phyloP scores from a whole-genome alignment of 2,888 invertebrate species.

The Pyrocoelia pectoralis region DNA sequence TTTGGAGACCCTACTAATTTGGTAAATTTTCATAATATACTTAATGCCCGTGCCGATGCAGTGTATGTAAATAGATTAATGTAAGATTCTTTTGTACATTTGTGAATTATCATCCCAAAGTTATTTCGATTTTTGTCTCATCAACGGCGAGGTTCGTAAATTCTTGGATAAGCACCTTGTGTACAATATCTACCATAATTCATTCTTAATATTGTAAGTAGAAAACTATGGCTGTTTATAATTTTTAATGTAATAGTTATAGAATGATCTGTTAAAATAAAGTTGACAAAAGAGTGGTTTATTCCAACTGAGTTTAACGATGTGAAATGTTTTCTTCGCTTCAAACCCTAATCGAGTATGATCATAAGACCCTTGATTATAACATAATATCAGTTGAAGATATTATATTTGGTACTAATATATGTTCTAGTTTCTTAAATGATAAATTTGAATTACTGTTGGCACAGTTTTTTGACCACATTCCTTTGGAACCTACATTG shows the following conservation, averaged over 20 bases:
- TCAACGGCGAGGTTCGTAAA: neutral
- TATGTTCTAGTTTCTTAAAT: too few relatives aligned
- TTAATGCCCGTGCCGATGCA: conserved; percentile 30
- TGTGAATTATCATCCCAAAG: neutral
- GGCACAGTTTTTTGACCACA: too few relatives aligned
- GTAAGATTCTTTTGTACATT: neutral
- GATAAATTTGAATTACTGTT: too few relatives aligned
- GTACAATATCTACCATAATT: neutral
- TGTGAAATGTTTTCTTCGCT: too few relatives aligned
- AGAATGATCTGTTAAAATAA: conserved; percentile 33
- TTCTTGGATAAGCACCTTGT: neutral
- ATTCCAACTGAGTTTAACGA: too few relatives aligned
- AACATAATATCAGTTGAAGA: too few relatives aligned
- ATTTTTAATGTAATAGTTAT: conserved; percentile 35
- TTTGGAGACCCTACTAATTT: conserved; percentile 77
- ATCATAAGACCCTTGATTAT: too few relatives aligned
- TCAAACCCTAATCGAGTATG: too few relatives aligned
- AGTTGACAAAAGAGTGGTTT: conserved; percentile 16
- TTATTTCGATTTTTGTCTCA: neutral
- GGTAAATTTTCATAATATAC: neutral
- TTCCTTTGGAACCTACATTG: too few relatives aligned
- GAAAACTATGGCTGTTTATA: conserved; percentile 35
- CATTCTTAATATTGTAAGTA: conserved; percentile 19
- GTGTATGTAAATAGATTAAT: conserved; percentile 30
- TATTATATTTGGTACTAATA: too few relatives aligned